phyloP scores from a whole-genome alignment of 2,113 vertebrate species.

The Poeciliopsis prolifica region DNA sequence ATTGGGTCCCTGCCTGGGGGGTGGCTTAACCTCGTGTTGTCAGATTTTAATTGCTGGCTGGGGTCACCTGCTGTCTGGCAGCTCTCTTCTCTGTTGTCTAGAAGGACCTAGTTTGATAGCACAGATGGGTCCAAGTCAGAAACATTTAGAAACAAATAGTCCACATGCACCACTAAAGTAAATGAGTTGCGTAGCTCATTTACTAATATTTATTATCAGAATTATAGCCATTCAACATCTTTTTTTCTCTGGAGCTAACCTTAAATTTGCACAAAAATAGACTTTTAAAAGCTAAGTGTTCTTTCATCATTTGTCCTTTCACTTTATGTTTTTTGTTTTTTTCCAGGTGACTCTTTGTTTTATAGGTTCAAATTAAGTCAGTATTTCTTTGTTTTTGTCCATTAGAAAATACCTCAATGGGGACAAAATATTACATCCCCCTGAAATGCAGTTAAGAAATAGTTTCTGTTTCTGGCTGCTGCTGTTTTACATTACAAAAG shows the following conservation, averaged over 20 bases:
- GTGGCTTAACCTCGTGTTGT: not conserved
- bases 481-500: not conserved
- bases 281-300: not conserved
- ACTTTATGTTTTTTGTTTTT: not conserved
- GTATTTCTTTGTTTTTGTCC: not conserved
- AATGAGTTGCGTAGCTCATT: constrained; percentile 12
- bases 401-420: constrained; percentile 12
- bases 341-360: constrained; percentile 12
- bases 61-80: constrained; percentile 68
- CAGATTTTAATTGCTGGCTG: constrained; percentile 54
- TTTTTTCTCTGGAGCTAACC: not conserved
- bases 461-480: constrained; percentile 1
- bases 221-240: not conserved
- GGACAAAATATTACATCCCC: constrained; percentile 9
- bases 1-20: no score
- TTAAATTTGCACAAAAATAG: not conserved
- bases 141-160: constrained; percentile 13
- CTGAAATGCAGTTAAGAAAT: not conserved
- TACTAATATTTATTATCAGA: constrained; percentile 1
- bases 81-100: constrained; percentile 71
- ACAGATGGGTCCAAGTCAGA: constrained; percentile 54
- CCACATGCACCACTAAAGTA: not conserved
- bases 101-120: constrained; percentile 68
- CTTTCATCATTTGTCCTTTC: not conserved
- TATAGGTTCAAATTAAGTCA: not conserved